Evolutionary conservation across 2,888 invertebrate genomes (phyloP).

Genomic region (Acheta domesticus): DNA sequence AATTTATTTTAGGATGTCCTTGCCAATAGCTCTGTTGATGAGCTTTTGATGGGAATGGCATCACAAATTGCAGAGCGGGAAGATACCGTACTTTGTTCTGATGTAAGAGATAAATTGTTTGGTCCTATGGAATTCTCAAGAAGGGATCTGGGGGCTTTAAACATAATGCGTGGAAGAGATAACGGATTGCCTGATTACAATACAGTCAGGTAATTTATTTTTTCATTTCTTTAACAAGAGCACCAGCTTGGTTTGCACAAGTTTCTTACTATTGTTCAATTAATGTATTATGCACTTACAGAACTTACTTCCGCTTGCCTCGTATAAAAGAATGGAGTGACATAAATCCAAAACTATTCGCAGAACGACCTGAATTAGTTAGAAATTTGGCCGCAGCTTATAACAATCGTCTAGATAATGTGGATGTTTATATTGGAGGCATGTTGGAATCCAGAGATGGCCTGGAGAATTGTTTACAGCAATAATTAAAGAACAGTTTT

Average conservation of each 20-base stretch:
- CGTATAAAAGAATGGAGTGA: conserved; percentile 73
- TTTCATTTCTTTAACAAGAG: too few relatives aligned
- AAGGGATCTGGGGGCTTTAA: conserved; percentile 89
- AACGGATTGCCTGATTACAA: conserved; percentile 95
- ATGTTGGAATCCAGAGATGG: conserved; percentile 91
- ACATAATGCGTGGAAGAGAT: conserved; percentile 97
- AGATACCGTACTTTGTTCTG: conserved; percentile 89
- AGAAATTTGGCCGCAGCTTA: conserved; percentile 75
- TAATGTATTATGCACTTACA: not conserved
- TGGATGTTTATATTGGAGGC: conserved; percentile 95
- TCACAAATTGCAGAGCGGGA: conserved; percentile 94
- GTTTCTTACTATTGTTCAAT: not conserved
- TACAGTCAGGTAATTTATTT: conserved; percentile 55
- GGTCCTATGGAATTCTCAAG: conserved; percentile 98
- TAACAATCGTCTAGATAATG: conserved; percentile 73
- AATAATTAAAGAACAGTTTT: conserved; percentile 91
- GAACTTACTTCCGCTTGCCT: conserved; percentile 53
- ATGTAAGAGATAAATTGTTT: conserved; percentile 90
- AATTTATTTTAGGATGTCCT: conserved; percentile 61
- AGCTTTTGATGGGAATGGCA: conserved; percentile 88
- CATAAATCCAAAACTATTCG: conserved; percentile 79
- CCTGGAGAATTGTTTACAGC: conserved; percentile 84
- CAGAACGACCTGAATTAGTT: conserved; percentile 67
- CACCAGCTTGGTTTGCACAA: too few relatives aligned
- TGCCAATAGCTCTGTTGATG: conserved; percentile 73